Evolutionary conservation across 2,888 invertebrate genomes (phyloP).

Genomic region (Watsonalla cultraria): DNA sequence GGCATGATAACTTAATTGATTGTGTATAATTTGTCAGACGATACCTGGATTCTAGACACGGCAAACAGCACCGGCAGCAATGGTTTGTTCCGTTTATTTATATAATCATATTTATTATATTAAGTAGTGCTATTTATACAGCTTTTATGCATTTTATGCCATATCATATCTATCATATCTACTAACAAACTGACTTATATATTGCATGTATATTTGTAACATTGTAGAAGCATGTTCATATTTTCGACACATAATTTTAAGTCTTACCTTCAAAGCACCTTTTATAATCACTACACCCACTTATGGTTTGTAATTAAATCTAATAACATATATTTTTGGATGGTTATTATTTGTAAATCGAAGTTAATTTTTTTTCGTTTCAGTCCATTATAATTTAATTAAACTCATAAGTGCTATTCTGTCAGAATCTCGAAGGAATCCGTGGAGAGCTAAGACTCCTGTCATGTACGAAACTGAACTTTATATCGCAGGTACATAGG

Average conservation of each 20-base stretch:
- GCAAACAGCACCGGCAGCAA: slow-evolving; percentile 64
- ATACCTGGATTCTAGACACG: slow-evolving; percentile 76
- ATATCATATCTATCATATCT: slow-evolving; percentile 2
- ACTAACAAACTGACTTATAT: background rate
- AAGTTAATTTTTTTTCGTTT: no score
- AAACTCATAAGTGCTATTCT: no score
- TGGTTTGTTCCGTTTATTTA: slow-evolving; percentile 71
- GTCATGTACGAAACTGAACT: no score
- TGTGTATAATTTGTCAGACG: slow-evolving; percentile 75
- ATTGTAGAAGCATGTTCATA: background rate
- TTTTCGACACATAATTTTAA: background rate
- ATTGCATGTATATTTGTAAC: background rate
- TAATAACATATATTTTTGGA: no score
- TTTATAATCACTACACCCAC: no score
- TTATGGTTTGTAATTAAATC: no score
- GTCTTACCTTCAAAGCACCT: no score
- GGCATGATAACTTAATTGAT: slow-evolving; percentile 71
- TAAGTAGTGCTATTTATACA: slow-evolving; percentile 33
- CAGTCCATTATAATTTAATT: no score
- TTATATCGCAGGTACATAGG: no score
- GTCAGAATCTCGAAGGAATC: no score
- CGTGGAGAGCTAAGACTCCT: no score
- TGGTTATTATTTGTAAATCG: no score
- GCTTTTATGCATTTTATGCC: slow-evolving; percentile 32
- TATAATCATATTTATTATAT: slow-evolving; percentile 30